Evolutionary conservation across 2,113 vertebrate genomes (phyloP), one percentile per base, ranked within the genome.

Genomic region (Hemichromis elongatus): DNA sequence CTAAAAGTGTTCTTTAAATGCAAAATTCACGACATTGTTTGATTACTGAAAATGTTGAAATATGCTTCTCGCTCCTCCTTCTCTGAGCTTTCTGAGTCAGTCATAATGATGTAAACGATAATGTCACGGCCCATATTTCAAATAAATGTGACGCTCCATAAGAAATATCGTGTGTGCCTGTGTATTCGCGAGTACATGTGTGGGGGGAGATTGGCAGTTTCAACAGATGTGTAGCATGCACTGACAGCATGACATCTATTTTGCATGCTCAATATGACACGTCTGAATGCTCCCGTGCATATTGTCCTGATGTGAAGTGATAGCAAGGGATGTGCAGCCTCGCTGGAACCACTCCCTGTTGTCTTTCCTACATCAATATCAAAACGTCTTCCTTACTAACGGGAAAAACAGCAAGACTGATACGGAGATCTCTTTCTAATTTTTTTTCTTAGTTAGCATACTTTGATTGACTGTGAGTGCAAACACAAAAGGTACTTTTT

Each of bases 161-260:
- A 86, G 85, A 87, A 80, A 81, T 56, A 78, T 35, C 77, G 42
- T 85, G 84, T 82, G 85, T 84, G 85, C 5, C 13, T 82, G 50
- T 82, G 85, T 85, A 79, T 91, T 87, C 73, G 54, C 45, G 81
- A 82, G 85, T 83, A 45, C 12, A 4, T n/a, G 84, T 82, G 89
- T 80, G 53, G 81, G 81, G 78, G 73, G 70, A 90, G 93, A 93
- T 82, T 91, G 91, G 88, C 93, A 93, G 54, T 83, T 89, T 87
- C 86, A 94, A 79, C 91, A 90, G 93, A 93, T 91, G 93, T 93
- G 90, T 82, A 81, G 86, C 68, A 86, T 87, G 89, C 84, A 80
- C 81, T 89, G 92, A 94, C 89, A 92, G 92, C 92, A 79, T 88
- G 91, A 92, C 92, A 93, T 94, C 91, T 94, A 94, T 85, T 95